Conservation (phyloP, 2,888 invertebrate genomes). For the Frankliniella fusca region DNA sequence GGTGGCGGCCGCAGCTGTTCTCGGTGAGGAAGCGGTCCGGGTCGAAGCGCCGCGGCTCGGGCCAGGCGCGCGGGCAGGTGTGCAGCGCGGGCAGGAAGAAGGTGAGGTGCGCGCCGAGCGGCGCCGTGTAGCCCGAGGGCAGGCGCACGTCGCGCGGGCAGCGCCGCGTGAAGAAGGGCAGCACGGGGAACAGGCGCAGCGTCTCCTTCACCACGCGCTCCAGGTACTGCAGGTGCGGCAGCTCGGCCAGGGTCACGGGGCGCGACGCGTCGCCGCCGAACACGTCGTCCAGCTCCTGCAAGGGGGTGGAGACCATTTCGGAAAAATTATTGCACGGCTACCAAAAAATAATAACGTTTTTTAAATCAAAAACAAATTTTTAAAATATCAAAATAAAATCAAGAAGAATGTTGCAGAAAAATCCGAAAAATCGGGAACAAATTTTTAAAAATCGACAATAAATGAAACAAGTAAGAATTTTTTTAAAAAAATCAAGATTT, state of each 20-base stretch:
- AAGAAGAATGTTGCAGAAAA: too few relatives aligned
- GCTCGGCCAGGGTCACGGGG: background rate
- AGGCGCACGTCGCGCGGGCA: constrained; percentile 31
- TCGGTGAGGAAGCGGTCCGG: constrained; percentile 35
- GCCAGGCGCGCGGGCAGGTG: constrained; percentile 31
- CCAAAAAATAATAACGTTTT: too few relatives aligned
- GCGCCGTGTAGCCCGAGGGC: constrained; percentile 29
- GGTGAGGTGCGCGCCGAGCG: constrained; percentile 32
- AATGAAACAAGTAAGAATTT: too few relatives aligned
- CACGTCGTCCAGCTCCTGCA: constrained; percentile 17
- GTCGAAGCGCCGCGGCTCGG: constrained; percentile 33
- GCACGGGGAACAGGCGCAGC: constrained; percentile 13
- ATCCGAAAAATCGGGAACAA: too few relatives aligned
- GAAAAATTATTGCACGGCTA: too few relatives aligned
- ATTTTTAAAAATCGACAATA: too few relatives aligned
- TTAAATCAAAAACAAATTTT: too few relatives aligned
- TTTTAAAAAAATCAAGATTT: too few relatives aligned
- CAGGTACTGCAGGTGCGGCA: constrained; percentile 25
- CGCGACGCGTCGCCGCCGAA: constrained; percentile 9
- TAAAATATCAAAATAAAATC: too few relatives aligned
- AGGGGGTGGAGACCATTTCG: background rate
- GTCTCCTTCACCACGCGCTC: background rate
- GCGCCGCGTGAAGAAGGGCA: constrained; percentile 27
- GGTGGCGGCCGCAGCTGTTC: constrained; percentile 31
- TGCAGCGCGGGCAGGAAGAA: constrained; percentile 31